A percentile compares a stretch with the other conserved stretches of the same genome.
phyloP scores from a whole-genome alignment of 2,888 invertebrate species.

The Caenorhabditis virilis region DNA sequence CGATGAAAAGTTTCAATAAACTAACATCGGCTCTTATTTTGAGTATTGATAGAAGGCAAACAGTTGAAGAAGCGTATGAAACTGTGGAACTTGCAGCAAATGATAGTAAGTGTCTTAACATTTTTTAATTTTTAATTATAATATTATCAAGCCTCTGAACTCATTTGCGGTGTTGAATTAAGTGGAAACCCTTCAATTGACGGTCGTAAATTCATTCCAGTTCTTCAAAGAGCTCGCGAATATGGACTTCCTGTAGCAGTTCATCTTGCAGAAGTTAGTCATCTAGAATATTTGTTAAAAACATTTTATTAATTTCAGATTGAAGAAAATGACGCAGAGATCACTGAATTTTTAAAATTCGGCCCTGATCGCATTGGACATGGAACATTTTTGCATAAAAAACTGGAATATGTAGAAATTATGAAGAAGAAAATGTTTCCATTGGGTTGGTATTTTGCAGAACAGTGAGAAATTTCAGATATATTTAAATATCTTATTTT shows the following conservation, averaged over 20 bases:
- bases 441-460: slow-evolving; percentile 8
- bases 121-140: not conserved
- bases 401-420: slow-evolving; percentile 1
- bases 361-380: slow-evolving; percentile 35
- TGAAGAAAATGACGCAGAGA: slow-evolving; percentile 4
- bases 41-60: slow-evolving; percentile 29
- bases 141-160: not conserved
- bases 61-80: slow-evolving; percentile 23
- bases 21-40: slow-evolving; percentile 17
- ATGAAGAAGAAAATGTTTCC: slow-evolving; percentile 7
- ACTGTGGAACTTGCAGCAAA: slow-evolving; percentile 13
- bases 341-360: slow-evolving; percentile 8
- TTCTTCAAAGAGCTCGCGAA: slow-evolving; percentile 15
- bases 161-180: slow-evolving; percentile 39
- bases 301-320: too few species aligned
- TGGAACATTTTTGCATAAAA: slow-evolving; percentile 24
- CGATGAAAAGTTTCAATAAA: slow-evolving; percentile 12
- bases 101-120: not conserved
- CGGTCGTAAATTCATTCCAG: slow-evolving; percentile 23
- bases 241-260: slow-evolving; percentile 18
- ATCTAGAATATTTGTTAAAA: too few species aligned
- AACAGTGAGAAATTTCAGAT: not conserved
- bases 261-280: slow-evolving; percentile 24
- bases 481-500: not conserved
- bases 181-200: slow-evolving; percentile 29